Percentiles rank a stretch among this genome's conserved stretches.
Evolutionary conservation across 2,888 invertebrate species (phyloP).

Genomic region (Zygogramma bicolorata): DNA sequence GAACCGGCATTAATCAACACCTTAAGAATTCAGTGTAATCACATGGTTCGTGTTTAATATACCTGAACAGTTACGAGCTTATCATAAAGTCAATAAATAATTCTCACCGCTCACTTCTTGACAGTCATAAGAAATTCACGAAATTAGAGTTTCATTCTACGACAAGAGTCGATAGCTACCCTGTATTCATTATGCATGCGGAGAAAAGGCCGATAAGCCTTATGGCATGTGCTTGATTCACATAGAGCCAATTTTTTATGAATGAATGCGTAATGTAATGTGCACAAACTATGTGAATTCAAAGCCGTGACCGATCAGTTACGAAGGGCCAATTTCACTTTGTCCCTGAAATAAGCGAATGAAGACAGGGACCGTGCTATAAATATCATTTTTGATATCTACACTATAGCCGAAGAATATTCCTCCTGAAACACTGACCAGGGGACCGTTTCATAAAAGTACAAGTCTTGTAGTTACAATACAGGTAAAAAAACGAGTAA

Average conservation of each 20-base stretch:
- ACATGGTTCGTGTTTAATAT: constrained; percentile 19
- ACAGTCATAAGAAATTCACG: constrained; percentile 33
- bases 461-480: too few species aligned
- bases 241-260: constrained; percentile 5
- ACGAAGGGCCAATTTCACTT: too few species aligned
- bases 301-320: neutral
- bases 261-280: neutral
- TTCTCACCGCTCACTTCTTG: constrained; percentile 18
- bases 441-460: too few species aligned
- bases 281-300: neutral
- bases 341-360: too few species aligned
- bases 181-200: constrained; percentile 30
- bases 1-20: constrained; percentile 39
- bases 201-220: constrained; percentile 23
- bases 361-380: too few species aligned
- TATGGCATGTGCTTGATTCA: constrained; percentile 21
- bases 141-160: constrained; percentile 29
- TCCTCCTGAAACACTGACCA: too few species aligned
- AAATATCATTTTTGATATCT: too few species aligned
- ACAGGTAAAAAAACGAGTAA: too few species aligned
- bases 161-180: constrained; percentile 18
- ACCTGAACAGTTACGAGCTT: constrained; percentile 17
- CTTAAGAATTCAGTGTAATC: constrained; percentile 30
- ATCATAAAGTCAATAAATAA: constrained; percentile 29
- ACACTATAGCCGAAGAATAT: too few species aligned